Evolutionary conservation across 2,888 invertebrate genomes (phyloP).

Genomic region (Drosophila paramelanica): DNA sequence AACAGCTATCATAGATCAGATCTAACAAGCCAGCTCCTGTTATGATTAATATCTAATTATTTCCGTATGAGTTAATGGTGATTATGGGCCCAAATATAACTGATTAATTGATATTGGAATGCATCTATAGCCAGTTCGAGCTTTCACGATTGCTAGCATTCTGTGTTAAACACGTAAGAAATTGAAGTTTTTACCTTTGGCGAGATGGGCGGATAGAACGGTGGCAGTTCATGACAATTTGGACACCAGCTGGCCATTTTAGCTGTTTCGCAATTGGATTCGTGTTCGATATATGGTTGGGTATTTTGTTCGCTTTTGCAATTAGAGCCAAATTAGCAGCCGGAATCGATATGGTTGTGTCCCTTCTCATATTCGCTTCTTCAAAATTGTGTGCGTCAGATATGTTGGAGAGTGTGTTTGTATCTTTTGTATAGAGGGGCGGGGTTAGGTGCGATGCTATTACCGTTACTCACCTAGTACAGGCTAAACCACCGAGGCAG

Average conservation of each 20-base stretch:
- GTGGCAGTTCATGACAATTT: constrained; percentile 81
- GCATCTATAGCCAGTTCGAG: constrained; percentile 29
- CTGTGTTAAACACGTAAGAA: constrained; percentile 13
- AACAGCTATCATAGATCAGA: background rate
- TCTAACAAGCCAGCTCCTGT: background rate
- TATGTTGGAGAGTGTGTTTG: constrained; percentile 37
- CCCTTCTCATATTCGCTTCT: constrained; percentile 73
- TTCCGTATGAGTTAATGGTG: constrained; percentile 19
- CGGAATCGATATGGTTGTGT: constrained; percentile 48
- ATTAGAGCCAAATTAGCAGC: constrained; percentile 52
- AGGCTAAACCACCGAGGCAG: constrained; percentile 86
- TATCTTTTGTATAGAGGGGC: constrained; percentile 12
- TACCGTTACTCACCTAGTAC: constrained; percentile 84
- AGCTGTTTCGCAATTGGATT: constrained; percentile 35
- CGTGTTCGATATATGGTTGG: constrained; percentile 18
- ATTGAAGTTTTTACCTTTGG: constrained; percentile 75
- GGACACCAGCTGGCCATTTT: constrained; percentile 81
- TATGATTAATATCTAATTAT: constrained; percentile 10
- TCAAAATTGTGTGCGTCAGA: constrained; percentile 36
- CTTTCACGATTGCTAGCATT: constrained; percentile 22
- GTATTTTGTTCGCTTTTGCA: constrained; percentile 35
- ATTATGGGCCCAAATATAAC: constrained; percentile 20
- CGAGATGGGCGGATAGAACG: constrained; percentile 77
- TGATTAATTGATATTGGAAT: constrained; percentile 12
- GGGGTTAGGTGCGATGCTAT: background rate